These are phyloP conservation scores for Sapajus apella DNA, from an alignment of 2,113 vertebrate species.

Conservation along the genomic window DNA sequence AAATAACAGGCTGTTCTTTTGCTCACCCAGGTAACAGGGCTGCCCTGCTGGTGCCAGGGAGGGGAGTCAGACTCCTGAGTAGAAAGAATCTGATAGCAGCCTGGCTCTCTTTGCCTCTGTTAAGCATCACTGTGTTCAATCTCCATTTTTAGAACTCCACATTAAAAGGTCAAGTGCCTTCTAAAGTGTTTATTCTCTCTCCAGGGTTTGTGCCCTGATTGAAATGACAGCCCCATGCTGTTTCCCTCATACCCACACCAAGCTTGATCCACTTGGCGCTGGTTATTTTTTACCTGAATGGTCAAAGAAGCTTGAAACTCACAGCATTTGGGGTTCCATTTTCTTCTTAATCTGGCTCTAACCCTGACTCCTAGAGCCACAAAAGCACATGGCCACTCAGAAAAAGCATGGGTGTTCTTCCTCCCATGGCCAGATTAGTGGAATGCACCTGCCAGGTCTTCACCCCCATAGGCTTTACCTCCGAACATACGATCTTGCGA, in stretches of 20 bases:
- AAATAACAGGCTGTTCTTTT: not conserved
- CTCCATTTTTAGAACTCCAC: conserved; percentile 47
- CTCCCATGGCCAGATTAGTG: not conserved
- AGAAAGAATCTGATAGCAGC: not conserved
- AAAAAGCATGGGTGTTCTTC: not conserved
- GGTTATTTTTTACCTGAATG: not conserved
- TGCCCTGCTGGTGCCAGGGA: accelerated
- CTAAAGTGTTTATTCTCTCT: conserved; percentile 44
- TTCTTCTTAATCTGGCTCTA: not conserved
- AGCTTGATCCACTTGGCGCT: accelerated
- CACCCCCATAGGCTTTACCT: accelerated
- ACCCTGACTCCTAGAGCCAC: not conserved
- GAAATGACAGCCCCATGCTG: not conserved
- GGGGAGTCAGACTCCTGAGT: not conserved
- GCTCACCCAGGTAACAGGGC: not conserved
- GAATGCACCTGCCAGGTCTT: not conserved
- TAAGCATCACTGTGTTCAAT: accelerated
- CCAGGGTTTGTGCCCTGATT: not conserved
- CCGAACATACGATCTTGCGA: not conserved
- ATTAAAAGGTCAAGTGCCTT: conserved; percentile 60
- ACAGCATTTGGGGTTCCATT: too few species aligned
- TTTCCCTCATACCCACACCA: not conserved
- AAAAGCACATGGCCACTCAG: not conserved
- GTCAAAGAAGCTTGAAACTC: not conserved
- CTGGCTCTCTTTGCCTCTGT: not conserved